Evolutionary conservation across 1,140 invertebrate species (phyloP), one percentile per base, ranked within the genome.

Genomic region (Lethocerus indicus): DNA sequence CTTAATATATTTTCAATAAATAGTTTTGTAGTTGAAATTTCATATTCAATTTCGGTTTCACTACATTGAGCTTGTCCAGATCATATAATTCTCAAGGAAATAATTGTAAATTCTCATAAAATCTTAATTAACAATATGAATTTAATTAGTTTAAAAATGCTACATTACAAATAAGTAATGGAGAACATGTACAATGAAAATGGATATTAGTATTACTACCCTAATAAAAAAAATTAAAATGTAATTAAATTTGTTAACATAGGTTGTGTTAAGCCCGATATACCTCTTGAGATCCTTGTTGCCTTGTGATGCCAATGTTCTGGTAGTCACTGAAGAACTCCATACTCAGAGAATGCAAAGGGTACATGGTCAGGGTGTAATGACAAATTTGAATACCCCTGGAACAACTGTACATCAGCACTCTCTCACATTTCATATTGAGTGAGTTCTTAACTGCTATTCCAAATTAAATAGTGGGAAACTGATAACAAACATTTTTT

Each of bases 241-340:
- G n/a, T n/a, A n/a, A n/a, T n/a, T n/a, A n/a, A n/a, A 21, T 35
- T 32, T 42, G 25, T 48, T 41, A 46, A 53, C 59, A 36, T 47
- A 67, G 53, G 74, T 75, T 0, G 67, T 78, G 3, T 60, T 86
- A 12, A 80, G 76, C 66, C 85, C 85, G 1, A 66, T 87, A 25
- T 88, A 82, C 61, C 73, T 81, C 58, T 68, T 88, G 1, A 68
- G 73, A 53, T 86, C 83, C 0, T 75, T 82, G 59, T 66, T 88
- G 36, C 79, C 86, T 0, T 52, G 56, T 20, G 42, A 51, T 36
- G 53, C 56, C 6, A 53, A 45, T 36, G 70, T 80, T 16, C 66
- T 73, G 52, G 67, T 83, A 50, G 69, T 74, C 59, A 79, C 78
- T 0, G 71, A 73, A 13, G 71, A 70, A 12, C 59, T 75, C 18